phyloP scores from a whole-genome alignment of 2,113 vertebrate genomes.

The Genyomyrus donnyi region DNA sequence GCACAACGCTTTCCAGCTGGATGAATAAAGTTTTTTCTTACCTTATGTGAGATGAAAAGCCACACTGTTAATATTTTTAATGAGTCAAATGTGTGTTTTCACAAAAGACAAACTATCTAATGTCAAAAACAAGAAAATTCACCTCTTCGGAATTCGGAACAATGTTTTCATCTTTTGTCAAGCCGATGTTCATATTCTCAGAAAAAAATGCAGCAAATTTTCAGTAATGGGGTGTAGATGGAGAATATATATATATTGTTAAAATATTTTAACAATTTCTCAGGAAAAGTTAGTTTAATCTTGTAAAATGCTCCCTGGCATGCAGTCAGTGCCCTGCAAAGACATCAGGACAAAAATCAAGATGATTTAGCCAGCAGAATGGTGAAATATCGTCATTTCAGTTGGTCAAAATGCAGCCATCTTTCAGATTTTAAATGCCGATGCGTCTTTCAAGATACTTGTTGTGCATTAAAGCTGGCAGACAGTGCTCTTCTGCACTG shows the following conservation, averaged over 20 bases:
- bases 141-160: background rate
- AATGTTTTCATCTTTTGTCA: background rate
- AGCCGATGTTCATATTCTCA: background rate
- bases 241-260: too few species aligned
- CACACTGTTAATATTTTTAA: background rate
- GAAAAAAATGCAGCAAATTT: background rate
- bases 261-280: constrained; percentile 16
- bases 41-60: background rate
- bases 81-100: background rate
- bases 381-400: background rate
- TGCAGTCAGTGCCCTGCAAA: background rate
- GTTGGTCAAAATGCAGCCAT: background rate
- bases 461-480: background rate
- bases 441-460: background rate
- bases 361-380: too few species aligned
- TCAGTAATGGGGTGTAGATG: background rate
- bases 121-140: background rate
- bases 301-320: constrained; percentile 22
- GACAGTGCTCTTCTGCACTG: background rate
- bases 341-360: background rate
- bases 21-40: background rate
- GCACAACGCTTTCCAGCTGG: background rate
- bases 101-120: background rate
- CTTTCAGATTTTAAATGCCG: background rate
- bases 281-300: constrained; percentile 14